These are phyloP conservation scores for Haemorhous mexicanus DNA, from an alignment of 2,113 vertebrate species.

Conservation along the genomic window DNA sequence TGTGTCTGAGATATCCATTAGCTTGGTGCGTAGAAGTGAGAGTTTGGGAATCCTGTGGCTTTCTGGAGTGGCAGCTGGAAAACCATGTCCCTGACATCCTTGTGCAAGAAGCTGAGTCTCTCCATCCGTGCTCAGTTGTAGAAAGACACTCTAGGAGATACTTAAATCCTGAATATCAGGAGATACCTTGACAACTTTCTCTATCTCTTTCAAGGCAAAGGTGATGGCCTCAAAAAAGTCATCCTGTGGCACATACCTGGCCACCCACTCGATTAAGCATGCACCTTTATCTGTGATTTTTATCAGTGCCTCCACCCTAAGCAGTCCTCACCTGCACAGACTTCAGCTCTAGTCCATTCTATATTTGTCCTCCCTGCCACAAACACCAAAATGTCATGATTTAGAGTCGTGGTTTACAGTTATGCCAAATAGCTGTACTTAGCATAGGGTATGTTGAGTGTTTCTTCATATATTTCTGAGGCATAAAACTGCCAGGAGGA, in stretches of 20 bases:
- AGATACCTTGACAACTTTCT: neutral
- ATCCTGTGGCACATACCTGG: neutral
- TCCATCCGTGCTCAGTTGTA: neutral
- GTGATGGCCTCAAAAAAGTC: neutral
- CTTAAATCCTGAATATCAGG: neutral
- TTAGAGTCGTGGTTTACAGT: neutral
- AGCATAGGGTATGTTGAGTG: neutral
- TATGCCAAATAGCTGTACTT: neutral
- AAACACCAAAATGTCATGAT: neutral
- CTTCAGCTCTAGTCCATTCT: neutral
- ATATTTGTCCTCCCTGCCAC: neutral
- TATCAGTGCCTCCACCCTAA: neutral
- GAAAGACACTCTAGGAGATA: neutral
- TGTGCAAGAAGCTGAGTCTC: neutral
- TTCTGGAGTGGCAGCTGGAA: neutral
- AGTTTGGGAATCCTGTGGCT: neutral
- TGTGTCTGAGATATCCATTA: neutral
- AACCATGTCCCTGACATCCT: neutral
- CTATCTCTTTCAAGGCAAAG: neutral
- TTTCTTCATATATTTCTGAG: neutral
- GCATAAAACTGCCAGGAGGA: neutral
- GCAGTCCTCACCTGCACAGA: neutral
- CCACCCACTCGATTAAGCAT: accelerated
- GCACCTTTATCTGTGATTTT: neutral
- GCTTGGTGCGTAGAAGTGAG: neutral